Evolutionary conservation across 30 jellyfish, hydroid and myxozoan species (phyloP).

Genomic region (Turritopsis dohrnii): DNA sequence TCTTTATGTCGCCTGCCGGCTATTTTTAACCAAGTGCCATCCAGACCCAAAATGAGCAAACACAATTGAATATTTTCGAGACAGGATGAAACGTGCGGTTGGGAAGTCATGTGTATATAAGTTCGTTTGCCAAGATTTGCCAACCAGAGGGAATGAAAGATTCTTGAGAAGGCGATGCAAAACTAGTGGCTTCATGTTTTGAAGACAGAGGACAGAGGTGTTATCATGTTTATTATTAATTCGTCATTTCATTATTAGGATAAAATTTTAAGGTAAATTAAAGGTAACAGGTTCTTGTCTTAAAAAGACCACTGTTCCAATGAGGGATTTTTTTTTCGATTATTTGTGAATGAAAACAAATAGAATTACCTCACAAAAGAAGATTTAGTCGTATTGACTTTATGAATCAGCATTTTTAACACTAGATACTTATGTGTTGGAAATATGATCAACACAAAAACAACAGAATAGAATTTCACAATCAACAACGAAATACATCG

Average conservation of each 20-base stretch:
- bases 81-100: background rate
- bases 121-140: too few species aligned
- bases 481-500: background rate
- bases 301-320: too few species aligned
- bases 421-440: background rate
- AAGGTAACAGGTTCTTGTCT: too few species aligned
- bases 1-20: background rate
- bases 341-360: background rate
- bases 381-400: background rate
- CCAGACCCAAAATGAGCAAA: background rate
- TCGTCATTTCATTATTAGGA: too few species aligned
- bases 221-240: too few species aligned
- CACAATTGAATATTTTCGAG: background rate
- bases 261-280: too few species aligned
- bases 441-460: background rate
- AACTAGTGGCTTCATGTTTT: too few species aligned
- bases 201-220: too few species aligned
- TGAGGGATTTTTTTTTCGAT: too few species aligned
- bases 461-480: background rate
- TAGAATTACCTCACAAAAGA: background rate
- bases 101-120: too few species aligned
- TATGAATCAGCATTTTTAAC: background rate
- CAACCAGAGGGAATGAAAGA: too few species aligned
- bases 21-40: background rate
- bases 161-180: too few species aligned